A percentile compares a stretch with the other conserved stretches of the same genome.
These are phyloP conservation scores for Campoletis sonorensis DNA, from an alignment of 1,140 invertebrate genomes.

Conservation along the genomic window DNA sequence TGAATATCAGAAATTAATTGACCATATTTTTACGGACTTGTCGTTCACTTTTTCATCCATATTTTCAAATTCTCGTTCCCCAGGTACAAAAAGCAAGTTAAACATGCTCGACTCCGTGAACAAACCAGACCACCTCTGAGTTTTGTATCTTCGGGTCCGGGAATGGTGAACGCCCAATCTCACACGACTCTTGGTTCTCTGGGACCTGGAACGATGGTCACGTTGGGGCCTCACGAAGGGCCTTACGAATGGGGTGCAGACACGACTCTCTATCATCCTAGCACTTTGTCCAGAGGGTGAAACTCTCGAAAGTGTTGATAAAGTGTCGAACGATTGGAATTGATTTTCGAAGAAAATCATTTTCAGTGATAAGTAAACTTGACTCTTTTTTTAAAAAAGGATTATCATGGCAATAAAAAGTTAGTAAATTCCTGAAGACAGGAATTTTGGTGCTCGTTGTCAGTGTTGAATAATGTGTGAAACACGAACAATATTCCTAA, in stretches of 20 bases:
- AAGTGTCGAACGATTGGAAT: not conserved
- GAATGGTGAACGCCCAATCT: constrained; percentile 72
- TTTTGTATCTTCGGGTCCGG: constrained; percentile 72
- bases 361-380: constrained; percentile 7
- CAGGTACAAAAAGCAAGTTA: constrained; percentile 37
- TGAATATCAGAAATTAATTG: too few relatives aligned
- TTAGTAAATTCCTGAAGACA: not conserved
- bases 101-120: constrained; percentile 69
- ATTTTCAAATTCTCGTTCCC: constrained; percentile 15
- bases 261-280: constrained; percentile 72
- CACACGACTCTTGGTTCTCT: constrained; percentile 72
- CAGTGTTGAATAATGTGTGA: not conserved
- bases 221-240: constrained; percentile 69
- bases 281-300: constrained; percentile 71
- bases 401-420: not conserved
- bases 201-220: constrained; percentile 72
- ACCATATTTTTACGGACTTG: constrained; percentile 18
- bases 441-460: not conserved
- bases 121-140: constrained; percentile 75
- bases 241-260: constrained; percentile 74
- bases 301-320: not conserved
- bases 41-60: not conserved
- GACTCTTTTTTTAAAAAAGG: not conserved
- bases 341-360: not conserved
- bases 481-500: constrained; percentile 9